Evolutionary conservation across 1,140 invertebrate species (phyloP).

Genomic region (Drosophila busckii): DNA sequence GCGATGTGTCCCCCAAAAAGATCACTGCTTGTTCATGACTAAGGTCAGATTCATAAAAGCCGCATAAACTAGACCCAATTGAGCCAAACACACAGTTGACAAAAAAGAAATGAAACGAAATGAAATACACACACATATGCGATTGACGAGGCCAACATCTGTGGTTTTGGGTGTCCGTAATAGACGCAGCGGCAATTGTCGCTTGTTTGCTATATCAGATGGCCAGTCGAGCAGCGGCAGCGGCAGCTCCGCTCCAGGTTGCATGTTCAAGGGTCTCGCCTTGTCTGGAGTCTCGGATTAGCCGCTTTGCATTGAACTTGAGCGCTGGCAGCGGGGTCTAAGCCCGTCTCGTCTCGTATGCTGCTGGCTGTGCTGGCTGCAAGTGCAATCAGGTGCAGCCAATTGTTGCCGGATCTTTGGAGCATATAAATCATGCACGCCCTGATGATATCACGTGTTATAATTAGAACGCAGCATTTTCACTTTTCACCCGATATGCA

Average conservation of each 20-base stretch:
- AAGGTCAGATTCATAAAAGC: constrained; percentile 74
- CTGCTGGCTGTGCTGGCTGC: constrained; percentile 1
- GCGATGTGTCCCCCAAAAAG: constrained; percentile 42
- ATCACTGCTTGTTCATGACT: constrained; percentile 67
- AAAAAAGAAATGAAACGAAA: constrained; percentile 25
- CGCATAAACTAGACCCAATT: constrained; percentile 73
- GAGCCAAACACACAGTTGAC: constrained; percentile 35
- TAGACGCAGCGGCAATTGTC: not conserved
- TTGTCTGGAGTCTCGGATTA: constrained; percentile 66
- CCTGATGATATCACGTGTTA: constrained; percentile 67
- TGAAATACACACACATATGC: constrained; percentile 1
- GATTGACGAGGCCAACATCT: constrained; percentile 9
- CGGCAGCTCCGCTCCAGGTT: no score
- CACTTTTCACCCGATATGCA: constrained; percentile 47
- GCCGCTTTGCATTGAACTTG: constrained; percentile 66
- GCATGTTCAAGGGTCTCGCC: constrained; percentile 71
- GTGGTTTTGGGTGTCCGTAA: constrained; percentile 38
- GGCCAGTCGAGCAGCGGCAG: constrained; percentile 39
- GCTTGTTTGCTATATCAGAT: constrained; percentile 23
- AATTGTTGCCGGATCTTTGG: constrained; percentile 55
- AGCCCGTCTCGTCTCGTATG: not conserved
- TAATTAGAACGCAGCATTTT: constrained; percentile 71
- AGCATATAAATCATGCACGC: constrained; percentile 56
- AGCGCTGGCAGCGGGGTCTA: constrained; percentile 12
- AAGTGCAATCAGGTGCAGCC: constrained; percentile 43